Evolutionary conservation across 2,113 vertebrate genomes (phyloP).

Genomic region (Salvelinus fontinalis): DNA sequence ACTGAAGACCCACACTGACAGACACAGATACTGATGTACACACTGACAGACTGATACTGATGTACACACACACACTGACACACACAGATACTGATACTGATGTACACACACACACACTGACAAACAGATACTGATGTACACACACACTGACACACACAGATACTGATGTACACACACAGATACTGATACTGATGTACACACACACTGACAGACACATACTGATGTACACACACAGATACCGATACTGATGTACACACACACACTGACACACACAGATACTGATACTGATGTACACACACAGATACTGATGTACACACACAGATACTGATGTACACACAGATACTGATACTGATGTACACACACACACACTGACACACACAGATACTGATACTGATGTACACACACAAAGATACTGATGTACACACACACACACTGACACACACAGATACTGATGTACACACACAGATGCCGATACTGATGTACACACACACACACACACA

Average conservation of each 20-base stretch:
- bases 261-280: background rate
- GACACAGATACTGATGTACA: background rate
- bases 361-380: too few relatives aligned
- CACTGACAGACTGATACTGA: slow-evolving; percentile 2
- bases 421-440: too few relatives aligned
- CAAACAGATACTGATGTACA: too few relatives aligned
- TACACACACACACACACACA: background rate
- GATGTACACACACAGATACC: background rate
- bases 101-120: background rate
- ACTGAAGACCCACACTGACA: too few relatives aligned
- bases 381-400: background rate
- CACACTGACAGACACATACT: too few relatives aligned
- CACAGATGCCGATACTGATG: background rate
- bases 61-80: too few relatives aligned
- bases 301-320: background rate
- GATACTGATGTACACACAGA: background rate
- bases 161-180: too few relatives aligned
- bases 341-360: too few relatives aligned
- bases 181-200: background rate
- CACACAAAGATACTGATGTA: background rate
- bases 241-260: too few relatives aligned
- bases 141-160: too few relatives aligned
- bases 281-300: background rate
- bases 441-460: background rate
- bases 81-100: too few relatives aligned